Evolutionary conservation across 2,113 vertebrate species (phyloP).

Genomic region (Sula dactylatra): DNA sequence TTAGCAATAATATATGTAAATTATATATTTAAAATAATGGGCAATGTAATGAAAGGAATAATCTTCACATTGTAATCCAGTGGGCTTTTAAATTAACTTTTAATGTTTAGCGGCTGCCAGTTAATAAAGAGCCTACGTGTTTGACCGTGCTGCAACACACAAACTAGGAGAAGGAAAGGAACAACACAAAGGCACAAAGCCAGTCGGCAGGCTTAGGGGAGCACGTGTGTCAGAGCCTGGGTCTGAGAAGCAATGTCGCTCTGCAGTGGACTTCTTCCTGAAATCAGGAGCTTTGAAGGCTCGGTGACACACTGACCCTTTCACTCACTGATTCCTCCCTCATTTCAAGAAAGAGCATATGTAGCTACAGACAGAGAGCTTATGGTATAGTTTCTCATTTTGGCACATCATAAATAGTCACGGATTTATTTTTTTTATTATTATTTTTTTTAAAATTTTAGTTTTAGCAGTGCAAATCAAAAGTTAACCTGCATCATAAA

Average conservation of each 20-base stretch:
- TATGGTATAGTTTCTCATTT: neutral
- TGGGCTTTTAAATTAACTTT: slow-evolving; percentile 26
- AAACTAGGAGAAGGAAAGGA: neutral
- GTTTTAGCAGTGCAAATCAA: neutral
- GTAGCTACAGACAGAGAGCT: neutral
- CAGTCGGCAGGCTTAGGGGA: neutral
- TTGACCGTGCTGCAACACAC: neutral
- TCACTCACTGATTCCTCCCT: neutral
- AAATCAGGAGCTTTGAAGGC: neutral
- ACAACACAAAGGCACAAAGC: neutral
- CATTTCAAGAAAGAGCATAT: neutral
- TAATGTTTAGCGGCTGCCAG: neutral
- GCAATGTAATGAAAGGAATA: slow-evolving; percentile 10
- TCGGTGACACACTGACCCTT: neutral
- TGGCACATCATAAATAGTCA: neutral
- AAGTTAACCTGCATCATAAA: neutral
- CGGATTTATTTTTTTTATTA: neutral
- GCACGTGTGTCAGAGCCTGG: neutral
- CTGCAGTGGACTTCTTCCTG: neutral
- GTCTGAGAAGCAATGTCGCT: neutral
- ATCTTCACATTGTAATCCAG: neutral
- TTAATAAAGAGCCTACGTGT: neutral
- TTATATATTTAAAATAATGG: slow-evolving; percentile 32
- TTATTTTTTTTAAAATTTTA: neutral
- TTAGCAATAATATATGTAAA: slow-evolving; percentile 15